Base-by-base conservation (phyloP, 2,113 vertebrate species). In the Microcebus tavaratra region DNA sequence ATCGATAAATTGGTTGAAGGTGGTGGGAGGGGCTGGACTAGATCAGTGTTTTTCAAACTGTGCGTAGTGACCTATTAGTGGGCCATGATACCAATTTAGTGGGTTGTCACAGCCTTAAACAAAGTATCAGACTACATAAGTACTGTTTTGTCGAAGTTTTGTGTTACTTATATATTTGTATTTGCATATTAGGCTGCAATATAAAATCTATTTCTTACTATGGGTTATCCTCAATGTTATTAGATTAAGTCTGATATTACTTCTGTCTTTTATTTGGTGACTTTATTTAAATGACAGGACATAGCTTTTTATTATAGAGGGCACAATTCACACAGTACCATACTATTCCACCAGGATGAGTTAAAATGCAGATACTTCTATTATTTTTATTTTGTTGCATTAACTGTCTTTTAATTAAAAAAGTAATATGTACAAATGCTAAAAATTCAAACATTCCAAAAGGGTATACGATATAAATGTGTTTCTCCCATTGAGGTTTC, bases 341-440 rank as follows among this genome's bases (percentile, higher is more conserved):
- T 88, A 42, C 25, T 81, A 36, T 79, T 91, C n/a, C 12, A 53
- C 70, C 36, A 75, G 29, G 36, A 67, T n/a, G 45, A 90, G 50
- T 90, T 94, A 83, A 96, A 92, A 80, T 83, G 55, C 29, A 90
- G 50, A 61, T 53, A 73, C 76, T 85, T 91, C 86, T 70, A 82
- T 87, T 92, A 81, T 61, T 90, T 95, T 86, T 76, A 59, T 88
- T 75, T 63, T 53, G 17, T 61, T 61, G 11, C 25, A 61, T 95
- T 81, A 83, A 31, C 31, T 88, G 5, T 48, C 61, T 87, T 90
- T 87, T 87, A 90, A 78, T 57, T 31, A 57, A 78, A 95, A 94
- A 81, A 67, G 21, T 53, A 61, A 59, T 80, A 68, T 61, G 65
- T 79, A 36, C 31, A 48, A 53, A 27, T 90, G 39, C 48, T 79